phyloP scores from a whole-genome alignment of 2,113 vertebrate species.

The Egretta garzetta region DNA sequence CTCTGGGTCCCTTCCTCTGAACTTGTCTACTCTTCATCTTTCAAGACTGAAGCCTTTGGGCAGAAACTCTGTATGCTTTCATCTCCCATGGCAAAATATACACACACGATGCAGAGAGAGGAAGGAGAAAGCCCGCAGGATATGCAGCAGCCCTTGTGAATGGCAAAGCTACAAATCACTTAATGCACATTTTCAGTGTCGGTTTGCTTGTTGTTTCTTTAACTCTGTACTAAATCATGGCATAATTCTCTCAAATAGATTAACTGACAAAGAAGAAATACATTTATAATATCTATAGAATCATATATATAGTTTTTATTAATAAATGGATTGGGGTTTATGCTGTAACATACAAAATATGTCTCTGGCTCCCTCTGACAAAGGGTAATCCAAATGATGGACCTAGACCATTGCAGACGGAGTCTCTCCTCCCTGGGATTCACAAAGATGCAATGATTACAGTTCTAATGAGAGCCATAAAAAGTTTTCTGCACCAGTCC shows the following conservation, averaged over 20 bases:
- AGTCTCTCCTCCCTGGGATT: not conserved
- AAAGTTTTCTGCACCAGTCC: not conserved
- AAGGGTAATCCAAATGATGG: not conserved
- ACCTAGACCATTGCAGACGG: not conserved
- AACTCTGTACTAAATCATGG: not conserved
- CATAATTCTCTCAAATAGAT: not conserved
- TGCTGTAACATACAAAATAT: not conserved
- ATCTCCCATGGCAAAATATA: not conserved
- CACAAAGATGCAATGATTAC: not conserved
- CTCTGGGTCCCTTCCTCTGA: not conserved
- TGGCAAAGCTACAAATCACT: not conserved
- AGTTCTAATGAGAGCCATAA: not conserved
- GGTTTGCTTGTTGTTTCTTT: not conserved
- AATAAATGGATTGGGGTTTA: not conserved
- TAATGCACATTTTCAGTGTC: not conserved
- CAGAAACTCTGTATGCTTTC: not conserved
- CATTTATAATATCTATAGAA: not conserved
- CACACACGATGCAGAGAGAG: not conserved
- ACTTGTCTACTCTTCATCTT: not conserved
- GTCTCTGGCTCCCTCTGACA: not conserved
- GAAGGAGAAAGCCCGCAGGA: not conserved
- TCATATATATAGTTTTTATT: not conserved
- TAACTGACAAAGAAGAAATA: not conserved
- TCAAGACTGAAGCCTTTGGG: not conserved
- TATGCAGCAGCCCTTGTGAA: not conserved